Conservation (phyloP, 2,797 vertebrate species). For the Notoglanidium macrostoma region DNA sequence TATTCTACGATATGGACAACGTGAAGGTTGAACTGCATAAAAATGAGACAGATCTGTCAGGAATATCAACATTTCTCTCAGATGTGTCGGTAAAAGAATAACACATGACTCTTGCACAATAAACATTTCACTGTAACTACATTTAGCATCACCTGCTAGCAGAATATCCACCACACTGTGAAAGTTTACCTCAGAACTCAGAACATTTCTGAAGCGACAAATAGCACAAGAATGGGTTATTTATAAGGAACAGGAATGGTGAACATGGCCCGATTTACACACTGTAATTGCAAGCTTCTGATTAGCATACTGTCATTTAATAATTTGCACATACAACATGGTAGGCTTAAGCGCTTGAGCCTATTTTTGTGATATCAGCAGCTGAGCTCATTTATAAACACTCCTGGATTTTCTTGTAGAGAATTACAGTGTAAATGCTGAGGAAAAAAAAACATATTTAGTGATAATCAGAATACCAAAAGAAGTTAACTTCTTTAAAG, state of each 20-base stretch:
- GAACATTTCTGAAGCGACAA: neutral
- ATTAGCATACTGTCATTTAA: neutral
- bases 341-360: neutral
- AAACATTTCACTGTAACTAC: neutral
- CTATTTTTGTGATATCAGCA: neutral
- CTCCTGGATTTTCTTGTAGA: neutral
- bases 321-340: neutral
- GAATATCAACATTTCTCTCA: slow-evolving; percentile 8
- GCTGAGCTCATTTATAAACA: neutral
- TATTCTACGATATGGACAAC: neutral
- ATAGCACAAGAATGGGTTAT: neutral
- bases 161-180: neutral
- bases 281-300: neutral
- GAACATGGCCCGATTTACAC: neutral
- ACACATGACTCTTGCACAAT: neutral
- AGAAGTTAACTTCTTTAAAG: neutral
- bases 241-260: neutral
- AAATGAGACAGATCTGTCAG: neutral
- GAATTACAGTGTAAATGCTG: neutral
- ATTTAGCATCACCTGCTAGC: neutral
- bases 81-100: neutral
- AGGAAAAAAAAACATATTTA: neutral
- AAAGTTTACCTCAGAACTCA: neutral
- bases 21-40: neutral
- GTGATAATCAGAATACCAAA: neutral